A percentile compares a stretch with the other conserved stretches of the same genome.
Evolutionary conservation across 2,113 vertebrate genomes (phyloP).

Genomic region (Mormyrus iriodes): DNA sequence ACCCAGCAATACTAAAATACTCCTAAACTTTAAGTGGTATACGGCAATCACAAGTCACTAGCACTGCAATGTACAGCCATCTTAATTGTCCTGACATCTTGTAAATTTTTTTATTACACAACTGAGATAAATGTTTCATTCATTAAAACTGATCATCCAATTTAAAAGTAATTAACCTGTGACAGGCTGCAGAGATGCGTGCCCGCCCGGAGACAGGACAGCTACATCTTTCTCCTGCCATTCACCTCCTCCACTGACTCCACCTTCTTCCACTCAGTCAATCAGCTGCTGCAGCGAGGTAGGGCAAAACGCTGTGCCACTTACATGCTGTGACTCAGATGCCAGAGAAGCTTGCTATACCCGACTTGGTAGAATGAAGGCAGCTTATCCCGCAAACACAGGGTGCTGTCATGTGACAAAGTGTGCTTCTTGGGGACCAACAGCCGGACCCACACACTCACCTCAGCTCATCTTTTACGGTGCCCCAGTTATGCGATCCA

Average conservation of each 20-base stretch:
- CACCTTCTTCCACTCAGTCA: not conserved
- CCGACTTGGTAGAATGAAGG: not conserved
- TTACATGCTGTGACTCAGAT: not conserved
- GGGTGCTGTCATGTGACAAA: not conserved
- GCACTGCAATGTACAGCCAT: not conserved
- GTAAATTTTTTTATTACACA: no score
- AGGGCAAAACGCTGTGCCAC: not conserved
- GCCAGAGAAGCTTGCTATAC: not conserved
- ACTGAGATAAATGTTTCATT: not conserved
- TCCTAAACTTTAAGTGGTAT: not conserved
- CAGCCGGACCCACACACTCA: slow-evolving; percentile 23
- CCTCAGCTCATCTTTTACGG: slow-evolving; percentile 78
- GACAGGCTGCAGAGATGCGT: not conserved
- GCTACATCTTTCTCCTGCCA: not conserved
- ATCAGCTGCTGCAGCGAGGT: not conserved
- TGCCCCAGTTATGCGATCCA: slow-evolving; percentile 80
- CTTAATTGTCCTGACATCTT: not conserved
- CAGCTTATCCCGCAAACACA: not conserved
- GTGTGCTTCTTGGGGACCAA: not conserved
- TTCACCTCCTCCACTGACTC: not conserved
- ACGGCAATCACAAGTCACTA: not conserved
- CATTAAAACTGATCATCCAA: not conserved
- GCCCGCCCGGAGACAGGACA: not conserved
- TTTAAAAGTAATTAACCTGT: not conserved
- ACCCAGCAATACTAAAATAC: no score